Evolutionary conservation across 2,888 invertebrate genomes (phyloP).

Genomic region (Platynereis dumerilii): DNA sequence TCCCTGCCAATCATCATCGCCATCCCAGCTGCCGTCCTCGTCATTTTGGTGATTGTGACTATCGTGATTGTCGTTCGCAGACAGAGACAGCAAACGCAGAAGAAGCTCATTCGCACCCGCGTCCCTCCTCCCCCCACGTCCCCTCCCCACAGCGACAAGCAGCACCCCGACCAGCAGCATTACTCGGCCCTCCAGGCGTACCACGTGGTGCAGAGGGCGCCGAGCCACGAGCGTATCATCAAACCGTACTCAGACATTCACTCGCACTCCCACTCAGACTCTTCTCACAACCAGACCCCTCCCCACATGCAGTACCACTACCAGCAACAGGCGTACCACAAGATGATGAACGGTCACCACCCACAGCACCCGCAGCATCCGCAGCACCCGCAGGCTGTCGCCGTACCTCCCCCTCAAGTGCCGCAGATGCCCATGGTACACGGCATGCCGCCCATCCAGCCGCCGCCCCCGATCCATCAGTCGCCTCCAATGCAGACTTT

Average conservation of each 20-base stretch:
- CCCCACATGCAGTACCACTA: slow-evolving; percentile 17
- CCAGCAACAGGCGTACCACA: slow-evolving; percentile 7
- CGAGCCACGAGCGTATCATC: slow-evolving; percentile 25
- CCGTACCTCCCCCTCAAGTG: too few species aligned
- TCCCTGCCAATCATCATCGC: slow-evolving; percentile 53
- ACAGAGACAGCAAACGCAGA: slow-evolving; percentile 12
- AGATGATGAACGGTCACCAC: background rate
- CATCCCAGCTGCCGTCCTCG: slow-evolving; percentile 48
- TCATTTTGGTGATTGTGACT: slow-evolving; percentile 45
- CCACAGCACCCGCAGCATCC: too few species aligned
- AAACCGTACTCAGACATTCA: slow-evolving; percentile 33
- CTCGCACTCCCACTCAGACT: slow-evolving; percentile 18
- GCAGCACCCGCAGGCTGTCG: too few species aligned
- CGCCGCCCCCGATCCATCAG: background rate
- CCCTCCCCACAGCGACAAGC: slow-evolving; percentile 12
- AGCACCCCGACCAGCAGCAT: slow-evolving; percentile 22
- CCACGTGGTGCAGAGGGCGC: slow-evolving; percentile 17
- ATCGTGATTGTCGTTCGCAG: slow-evolving; percentile 41
- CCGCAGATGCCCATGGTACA: too few species aligned
- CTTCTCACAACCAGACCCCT: slow-evolving; percentile 14
- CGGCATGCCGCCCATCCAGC: background rate
- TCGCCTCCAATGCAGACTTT: background rate
- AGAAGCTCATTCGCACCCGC: slow-evolving; percentile 13
- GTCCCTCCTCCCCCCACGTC: slow-evolving; percentile 18
- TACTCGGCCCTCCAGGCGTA: slow-evolving; percentile 8